Evolutionary conservation across 2,888 invertebrate species (phyloP), one percentile per base, ranked within the genome.

Genomic region (Mayetiola destructor): DNA sequence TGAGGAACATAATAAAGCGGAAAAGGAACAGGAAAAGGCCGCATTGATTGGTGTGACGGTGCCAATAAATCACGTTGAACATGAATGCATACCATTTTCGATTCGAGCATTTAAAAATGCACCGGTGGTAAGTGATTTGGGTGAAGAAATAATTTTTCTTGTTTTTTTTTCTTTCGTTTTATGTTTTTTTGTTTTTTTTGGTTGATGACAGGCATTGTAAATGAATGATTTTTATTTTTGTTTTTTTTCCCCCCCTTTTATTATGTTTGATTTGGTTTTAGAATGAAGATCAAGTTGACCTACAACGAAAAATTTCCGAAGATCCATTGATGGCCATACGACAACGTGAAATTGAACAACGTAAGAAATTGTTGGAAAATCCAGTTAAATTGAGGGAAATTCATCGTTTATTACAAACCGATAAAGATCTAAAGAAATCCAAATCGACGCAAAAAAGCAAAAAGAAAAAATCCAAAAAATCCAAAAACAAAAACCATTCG

Each of bases 301-400:
- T 93, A 65, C 83, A 81, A 52, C 80, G 91, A 20, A 95, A 95
- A 73, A 77, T 93, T 61, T 81, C 93, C 67, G 95, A 96, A 71
- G 96, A 96, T 76, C 96, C 96, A 0, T 71, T 96, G 37, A 82
- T 90, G 67, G 78, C 86, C 3, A 94, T 96, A 8, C 88, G 86
- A 65, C 88, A 91, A 66, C 80, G 87, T 57, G 94, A 95, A 73
- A 82, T 92, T 67, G 93, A 95, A 66, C 85, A 88, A 0, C 76
- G 88, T 39, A 82, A 84, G 59, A 85, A 88, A 59, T 75, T 96
- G 35, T 70, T 96, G 3, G 88, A 91, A 64, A 96, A 96, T 76
- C 95, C 95, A 1, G 80, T 95, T 0, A 90, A 90, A 70, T 74
- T 96, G 62, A 91, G 90, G 62, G 84, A 86, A 66, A 74, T 96